Percentiles rank a stretch among this genome's conserved stretches.
Evolutionary conservation across 1,140 invertebrate species (phyloP).

Genomic region (Zophobas atratus): DNA sequence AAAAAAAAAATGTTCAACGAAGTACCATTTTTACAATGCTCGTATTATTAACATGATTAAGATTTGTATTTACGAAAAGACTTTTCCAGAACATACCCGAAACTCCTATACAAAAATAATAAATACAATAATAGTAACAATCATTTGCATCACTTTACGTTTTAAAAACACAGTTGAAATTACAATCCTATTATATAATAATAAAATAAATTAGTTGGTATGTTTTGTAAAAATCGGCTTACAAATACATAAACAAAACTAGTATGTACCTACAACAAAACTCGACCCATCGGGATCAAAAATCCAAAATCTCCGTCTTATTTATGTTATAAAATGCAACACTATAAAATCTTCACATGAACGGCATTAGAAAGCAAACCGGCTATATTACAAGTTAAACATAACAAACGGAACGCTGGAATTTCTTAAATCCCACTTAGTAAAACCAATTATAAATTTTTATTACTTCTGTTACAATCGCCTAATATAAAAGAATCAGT

Average conservation of each 20-base stretch:
- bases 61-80: slow-evolving; percentile 32
- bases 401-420: slow-evolving; percentile 24
- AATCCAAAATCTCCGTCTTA: background rate
- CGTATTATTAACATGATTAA: slow-evolving; percentile 43
- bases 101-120: slow-evolving; percentile 37
- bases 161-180: slow-evolving; percentile 19
- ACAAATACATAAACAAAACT: slow-evolving; percentile 16
- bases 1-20: slow-evolving; percentile 51
- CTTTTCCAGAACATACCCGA: slow-evolving; percentile 52
- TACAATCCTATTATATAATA: slow-evolving; percentile 21
- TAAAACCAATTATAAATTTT: slow-evolving; percentile 25
- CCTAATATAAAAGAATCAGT: slow-evolving; percentile 33
- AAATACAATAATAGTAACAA: slow-evolving; percentile 14
- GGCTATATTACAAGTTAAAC: slow-evolving; percentile 43
- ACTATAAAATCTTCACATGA: slow-evolving; percentile 42
- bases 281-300: slow-evolving; percentile 3
- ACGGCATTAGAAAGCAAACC: slow-evolving; percentile 33
- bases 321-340: slow-evolving; percentile 45
- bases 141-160: slow-evolving; percentile 20
- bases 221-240: slow-evolving; percentile 48
- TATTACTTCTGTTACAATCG: slow-evolving; percentile 35
- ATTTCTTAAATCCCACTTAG: background rate
- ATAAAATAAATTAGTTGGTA: slow-evolving; percentile 31
- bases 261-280: slow-evolving; percentile 17
- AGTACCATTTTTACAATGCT: slow-evolving; percentile 58